Evolutionary conservation across 2,888 invertebrate genomes (phyloP).

Genomic region (Disparrhopalites patrizii): DNA sequence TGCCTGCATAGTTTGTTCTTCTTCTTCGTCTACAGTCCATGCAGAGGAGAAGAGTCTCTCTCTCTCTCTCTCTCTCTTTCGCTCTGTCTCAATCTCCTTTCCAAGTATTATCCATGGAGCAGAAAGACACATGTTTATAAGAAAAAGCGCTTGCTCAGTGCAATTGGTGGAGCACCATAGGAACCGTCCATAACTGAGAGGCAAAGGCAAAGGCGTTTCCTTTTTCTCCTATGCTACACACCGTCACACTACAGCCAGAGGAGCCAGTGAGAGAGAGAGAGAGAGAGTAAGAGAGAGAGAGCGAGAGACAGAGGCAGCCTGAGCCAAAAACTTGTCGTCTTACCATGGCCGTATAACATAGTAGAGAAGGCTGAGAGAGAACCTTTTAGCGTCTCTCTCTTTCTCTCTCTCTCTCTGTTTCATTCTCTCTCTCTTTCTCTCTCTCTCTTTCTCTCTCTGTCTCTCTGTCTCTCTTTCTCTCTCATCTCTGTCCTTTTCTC

Average conservation of each 20-base stretch:
- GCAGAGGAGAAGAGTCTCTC: not conserved
- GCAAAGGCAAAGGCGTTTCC: slow-evolving; percentile 30
- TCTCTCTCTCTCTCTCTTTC: not conserved
- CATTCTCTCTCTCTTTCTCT: slow-evolving; percentile 1
- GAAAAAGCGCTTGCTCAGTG: slow-evolving; percentile 30
- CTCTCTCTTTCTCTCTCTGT: not conserved
- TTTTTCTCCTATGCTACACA: slow-evolving; percentile 20
- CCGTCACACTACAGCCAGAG: no score
- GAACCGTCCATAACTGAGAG: slow-evolving; percentile 28
- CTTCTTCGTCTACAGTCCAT: not conserved
- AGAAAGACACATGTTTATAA: not conserved
- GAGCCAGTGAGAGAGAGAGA: no score
- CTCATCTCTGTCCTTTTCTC: not conserved
- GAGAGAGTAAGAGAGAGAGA: no score
- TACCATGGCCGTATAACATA: not conserved
- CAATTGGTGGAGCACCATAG: slow-evolving; percentile 30
- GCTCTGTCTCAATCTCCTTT: not conserved
- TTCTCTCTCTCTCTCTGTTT: no score
- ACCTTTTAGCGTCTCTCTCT: no score
- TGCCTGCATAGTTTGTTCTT: not conserved
- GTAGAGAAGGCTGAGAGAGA: slow-evolving; percentile 3
- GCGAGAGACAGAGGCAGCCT: no score
- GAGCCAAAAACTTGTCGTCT: slow-evolving; percentile 4
- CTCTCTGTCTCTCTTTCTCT: not conserved
- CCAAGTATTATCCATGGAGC: no score